Evolutionary conservation across 2,113 vertebrate species (phyloP).

Genomic region (Eolophus roseicapilla): DNA sequence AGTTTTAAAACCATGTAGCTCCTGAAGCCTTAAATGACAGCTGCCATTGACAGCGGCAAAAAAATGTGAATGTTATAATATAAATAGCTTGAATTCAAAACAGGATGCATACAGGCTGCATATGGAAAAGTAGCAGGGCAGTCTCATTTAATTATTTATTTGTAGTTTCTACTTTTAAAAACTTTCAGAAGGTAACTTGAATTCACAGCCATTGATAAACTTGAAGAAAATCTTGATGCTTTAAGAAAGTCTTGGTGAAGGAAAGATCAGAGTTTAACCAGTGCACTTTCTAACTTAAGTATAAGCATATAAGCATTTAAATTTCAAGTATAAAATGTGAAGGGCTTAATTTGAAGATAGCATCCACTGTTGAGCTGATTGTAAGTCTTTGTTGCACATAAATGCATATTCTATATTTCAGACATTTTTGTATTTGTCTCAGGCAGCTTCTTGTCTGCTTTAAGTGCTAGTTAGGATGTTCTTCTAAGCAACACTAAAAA

Average conservation of each 20-base stretch:
- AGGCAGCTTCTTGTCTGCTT: not conserved
- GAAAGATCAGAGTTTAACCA: not conserved
- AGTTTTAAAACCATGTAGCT: not conserved
- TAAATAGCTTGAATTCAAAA: not conserved
- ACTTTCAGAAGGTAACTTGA: not conserved
- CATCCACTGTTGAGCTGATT: not conserved
- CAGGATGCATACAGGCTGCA: not conserved
- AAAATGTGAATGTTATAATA: not conserved
- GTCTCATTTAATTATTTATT: not conserved
- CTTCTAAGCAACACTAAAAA: not conserved
- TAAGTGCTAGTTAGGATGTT: not conserved
- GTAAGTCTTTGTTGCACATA: not conserved
- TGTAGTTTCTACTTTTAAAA: not conserved
- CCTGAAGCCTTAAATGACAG: not conserved
- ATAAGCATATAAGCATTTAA: not conserved
- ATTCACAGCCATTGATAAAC: not conserved
- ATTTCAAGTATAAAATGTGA: not conserved
- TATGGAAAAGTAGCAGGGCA: not conserved
- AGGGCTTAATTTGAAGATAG: not conserved
- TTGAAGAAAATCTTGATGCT: not conserved
- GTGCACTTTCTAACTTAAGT: not conserved
- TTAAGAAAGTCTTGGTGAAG: not conserved
- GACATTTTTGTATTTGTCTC: not conserved
- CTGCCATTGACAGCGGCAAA: not conserved
- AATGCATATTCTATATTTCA: not conserved